phyloP scores from a whole-genome alignment of 2,797 vertebrate genomes.

The Pangasius djambal region DNA sequence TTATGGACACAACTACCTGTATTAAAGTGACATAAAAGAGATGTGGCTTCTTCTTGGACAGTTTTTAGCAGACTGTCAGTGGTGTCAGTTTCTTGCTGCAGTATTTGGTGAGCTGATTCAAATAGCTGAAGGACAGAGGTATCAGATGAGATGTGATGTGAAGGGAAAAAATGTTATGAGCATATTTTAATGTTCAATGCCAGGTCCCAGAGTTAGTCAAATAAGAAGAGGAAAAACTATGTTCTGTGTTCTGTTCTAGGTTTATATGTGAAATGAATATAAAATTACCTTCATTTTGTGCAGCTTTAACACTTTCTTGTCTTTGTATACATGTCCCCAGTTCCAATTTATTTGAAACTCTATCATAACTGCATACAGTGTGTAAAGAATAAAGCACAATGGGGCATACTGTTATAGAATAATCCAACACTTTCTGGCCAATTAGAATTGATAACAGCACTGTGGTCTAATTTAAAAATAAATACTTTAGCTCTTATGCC shows the following conservation, averaged over 20 bases:
- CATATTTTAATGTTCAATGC: slow-evolving; percentile 36
- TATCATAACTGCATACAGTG: neutral
- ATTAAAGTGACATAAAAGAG: slow-evolving; percentile 7
- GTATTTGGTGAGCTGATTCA: slow-evolving; percentile 39
- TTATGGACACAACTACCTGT: slow-evolving; percentile 37
- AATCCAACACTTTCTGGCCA: neutral
- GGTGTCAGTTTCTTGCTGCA: neutral
- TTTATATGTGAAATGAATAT: neutral
- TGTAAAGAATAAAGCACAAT: neutral
- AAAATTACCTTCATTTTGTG: neutral
- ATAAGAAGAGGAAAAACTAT: slow-evolving; percentile 16
- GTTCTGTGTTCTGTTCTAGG: neutral
- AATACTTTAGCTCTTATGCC: too few species aligned
- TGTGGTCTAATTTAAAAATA: neutral
- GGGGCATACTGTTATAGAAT: neutral
- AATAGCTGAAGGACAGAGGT: slow-evolving; percentile 45
- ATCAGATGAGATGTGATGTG: neutral
- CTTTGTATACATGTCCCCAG: neutral
- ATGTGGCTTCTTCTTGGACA: slow-evolving; percentile 6
- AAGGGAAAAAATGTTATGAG: slow-evolving; percentile 18
- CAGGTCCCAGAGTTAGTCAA: slow-evolving; percentile 44
- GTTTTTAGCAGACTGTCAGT: slow-evolving; percentile 12
- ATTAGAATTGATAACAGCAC: neutral
- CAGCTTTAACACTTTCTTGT: neutral
- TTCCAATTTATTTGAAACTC: neutral